These are phyloP conservation scores for Lepus europaeus DNA, from an alignment of 2,113 vertebrate species.

Conservation along the genomic window DNA sequence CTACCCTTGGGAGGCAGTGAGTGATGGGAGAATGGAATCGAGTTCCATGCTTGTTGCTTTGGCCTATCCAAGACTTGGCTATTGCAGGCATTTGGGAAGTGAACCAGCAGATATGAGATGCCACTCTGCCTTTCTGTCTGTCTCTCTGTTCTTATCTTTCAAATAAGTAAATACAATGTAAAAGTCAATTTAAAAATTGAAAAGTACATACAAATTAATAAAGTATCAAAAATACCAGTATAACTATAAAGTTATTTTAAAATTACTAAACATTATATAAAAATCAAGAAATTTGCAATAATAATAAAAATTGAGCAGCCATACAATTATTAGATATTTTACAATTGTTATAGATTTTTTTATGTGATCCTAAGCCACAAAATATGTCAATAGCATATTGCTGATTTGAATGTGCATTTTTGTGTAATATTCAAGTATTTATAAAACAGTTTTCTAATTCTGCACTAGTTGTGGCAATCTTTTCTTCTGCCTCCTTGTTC, in stretches of 20 bases:
- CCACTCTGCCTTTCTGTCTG: too few species aligned
- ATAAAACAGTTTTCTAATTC: background rate
- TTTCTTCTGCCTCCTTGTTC: background rate
- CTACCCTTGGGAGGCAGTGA: too few species aligned
- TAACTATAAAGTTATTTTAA: background rate
- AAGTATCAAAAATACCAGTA: background rate
- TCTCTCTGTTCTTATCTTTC: too few species aligned
- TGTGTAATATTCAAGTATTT: background rate
- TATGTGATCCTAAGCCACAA: background rate
- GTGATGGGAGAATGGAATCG: too few species aligned
- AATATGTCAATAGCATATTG: background rate
- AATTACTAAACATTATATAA: background rate
- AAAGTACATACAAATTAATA: background rate
- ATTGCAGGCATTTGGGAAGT: too few species aligned
- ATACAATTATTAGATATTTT: constrained; percentile 16
- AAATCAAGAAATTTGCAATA: background rate
- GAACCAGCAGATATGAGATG: too few species aligned
- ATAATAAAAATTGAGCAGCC: background rate
- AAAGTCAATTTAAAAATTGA: background rate
- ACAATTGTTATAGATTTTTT: too few species aligned
- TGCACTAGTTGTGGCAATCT: background rate
- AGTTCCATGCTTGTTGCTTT: too few species aligned
- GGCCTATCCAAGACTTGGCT: too few species aligned
- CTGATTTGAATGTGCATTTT: background rate
- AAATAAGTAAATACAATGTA: too few species aligned